phyloP scores from a whole-genome alignment of 1,140 invertebrate genomes.

The Drosophila sproati region DNA sequence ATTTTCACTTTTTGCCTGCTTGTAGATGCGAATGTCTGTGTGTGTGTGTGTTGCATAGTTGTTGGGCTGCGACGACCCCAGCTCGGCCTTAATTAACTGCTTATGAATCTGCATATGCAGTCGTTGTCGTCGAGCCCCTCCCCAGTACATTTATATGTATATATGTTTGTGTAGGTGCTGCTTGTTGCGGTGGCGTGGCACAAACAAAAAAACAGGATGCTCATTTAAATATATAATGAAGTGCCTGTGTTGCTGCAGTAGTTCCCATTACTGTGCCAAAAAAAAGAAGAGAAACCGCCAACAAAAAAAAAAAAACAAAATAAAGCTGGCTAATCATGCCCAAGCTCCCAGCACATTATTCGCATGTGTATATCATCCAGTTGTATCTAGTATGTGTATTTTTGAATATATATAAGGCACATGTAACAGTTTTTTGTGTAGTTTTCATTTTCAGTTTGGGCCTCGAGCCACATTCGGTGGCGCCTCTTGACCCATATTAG shows the following conservation, averaged over 20 bases:
- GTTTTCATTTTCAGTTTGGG: constrained; percentile 49
- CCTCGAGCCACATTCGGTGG: constrained; percentile 12
- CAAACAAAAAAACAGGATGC: constrained; percentile 66
- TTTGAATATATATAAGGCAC: constrained; percentile 26
- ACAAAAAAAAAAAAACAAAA: constrained; percentile 21
- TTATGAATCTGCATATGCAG: constrained; percentile 81
- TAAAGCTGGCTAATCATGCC: constrained; percentile 64
- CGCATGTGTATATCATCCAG: constrained; percentile 7
- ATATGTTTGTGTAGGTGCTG: constrained; percentile 67
- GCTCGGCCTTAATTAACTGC: constrained; percentile 78
- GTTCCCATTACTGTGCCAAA: constrained; percentile 17
- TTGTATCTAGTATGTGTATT: not conserved
- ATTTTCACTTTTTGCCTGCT: constrained; percentile 60
- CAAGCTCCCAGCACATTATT: not conserved
- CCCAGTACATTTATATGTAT: constrained; percentile 10
- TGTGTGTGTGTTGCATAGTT: constrained; percentile 54
- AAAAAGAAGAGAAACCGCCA: constrained; percentile 11
- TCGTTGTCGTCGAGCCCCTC: constrained; percentile 26
- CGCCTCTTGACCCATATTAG: constrained; percentile 72
- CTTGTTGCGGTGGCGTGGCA: constrained; percentile 49
- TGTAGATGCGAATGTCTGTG: constrained; percentile 3
- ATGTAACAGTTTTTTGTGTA: constrained; percentile 66
- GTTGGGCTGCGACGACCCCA: constrained; percentile 33
- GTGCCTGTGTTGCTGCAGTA: constrained; percentile 77
- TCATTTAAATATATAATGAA: constrained; percentile 84